Conservation (phyloP, 2,797 vertebrate genomes). For the Prunella strophiata region DNA sequence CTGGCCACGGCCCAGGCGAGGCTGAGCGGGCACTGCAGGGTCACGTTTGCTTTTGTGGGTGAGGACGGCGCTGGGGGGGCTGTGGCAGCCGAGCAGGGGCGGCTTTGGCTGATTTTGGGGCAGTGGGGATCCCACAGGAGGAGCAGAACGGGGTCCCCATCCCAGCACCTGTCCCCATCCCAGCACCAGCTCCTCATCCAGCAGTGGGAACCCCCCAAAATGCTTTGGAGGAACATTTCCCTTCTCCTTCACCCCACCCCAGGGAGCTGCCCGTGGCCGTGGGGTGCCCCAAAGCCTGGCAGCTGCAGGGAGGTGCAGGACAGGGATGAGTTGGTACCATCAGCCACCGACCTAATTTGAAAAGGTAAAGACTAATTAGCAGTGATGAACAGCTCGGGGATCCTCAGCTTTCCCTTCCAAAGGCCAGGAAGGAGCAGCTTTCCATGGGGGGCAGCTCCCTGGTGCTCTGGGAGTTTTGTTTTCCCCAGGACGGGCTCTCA, state of each 20-base stretch:
- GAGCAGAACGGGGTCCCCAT: neutral
- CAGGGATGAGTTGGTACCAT: accelerated
- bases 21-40: neutral
- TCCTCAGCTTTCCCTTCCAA: neutral
- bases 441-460: accelerated
- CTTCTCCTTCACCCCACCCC: neutral
- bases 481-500: neutral
- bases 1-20: neutral
- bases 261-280: accelerated
- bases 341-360: accelerated
- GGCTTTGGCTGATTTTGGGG: accelerated
- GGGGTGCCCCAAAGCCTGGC: neutral
- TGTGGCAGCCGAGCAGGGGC: accelerated
- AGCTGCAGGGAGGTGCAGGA: neutral
- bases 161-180: neutral
- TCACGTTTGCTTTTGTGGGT: constrained; percentile 46
- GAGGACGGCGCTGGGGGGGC: neutral
- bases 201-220: accelerated
- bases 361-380: neutral
- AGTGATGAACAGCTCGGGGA: neutral
- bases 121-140: accelerated
- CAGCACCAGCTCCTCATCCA: neutral
- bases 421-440: neutral
- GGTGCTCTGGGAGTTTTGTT: accelerated
- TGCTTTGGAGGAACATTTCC: accelerated